Evolutionary conservation across 2,888 invertebrate genomes (phyloP), one percentile per base, ranked within the genome.

Genomic region (Zygothrica quintamaculata): DNA sequence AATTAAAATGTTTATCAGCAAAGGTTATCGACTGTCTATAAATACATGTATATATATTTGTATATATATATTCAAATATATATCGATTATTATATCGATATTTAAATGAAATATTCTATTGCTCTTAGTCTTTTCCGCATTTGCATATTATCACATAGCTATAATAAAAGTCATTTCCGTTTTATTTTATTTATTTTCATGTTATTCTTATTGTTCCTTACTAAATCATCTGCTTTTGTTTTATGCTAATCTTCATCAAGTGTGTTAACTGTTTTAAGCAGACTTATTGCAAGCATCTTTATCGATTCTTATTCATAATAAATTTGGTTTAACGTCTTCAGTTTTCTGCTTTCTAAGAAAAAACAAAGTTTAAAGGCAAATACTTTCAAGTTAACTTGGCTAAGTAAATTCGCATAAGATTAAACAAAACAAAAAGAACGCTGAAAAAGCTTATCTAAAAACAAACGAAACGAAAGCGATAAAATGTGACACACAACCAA

Each of bases 271-370:
- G 36, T 33, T 25, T 12, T 57, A 53, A 65, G 2, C 56, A 15
- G n/a, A 15, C 53, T 29, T 12, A 53, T 44, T 64, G 56, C 52
- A 55, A 22, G 58, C 43, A 34, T 16, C 48, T 50, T 73, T 70
- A 70, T 70, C 68, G 60, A 62, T 29, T 36, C 31, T 51, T 5
- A 53, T 57, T 73, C 52, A 53, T 48, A 48, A 73, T 56, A 55
- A 53, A 69, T 66, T 69, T 53, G 29, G 47, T 43, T 65, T 42
- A 57, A 46, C 34, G 47, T 48, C 36, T 13, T 36, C 33, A 43
- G 18, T 44, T 71, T 58, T 55, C 55, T 18, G 15, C n/a, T 18
- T 40, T 66, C 40, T 16, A 47, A 55, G 16, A 42, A 1, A 50
- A 46, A 34, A 1, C 42, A 47, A 52, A 43, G 36, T 51, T 51